Percentiles rank a stretch among this genome's conserved stretches.
Conservation (phyloP, 2,888 invertebrate genomes). For the Eledone cirrhosa region DNA sequence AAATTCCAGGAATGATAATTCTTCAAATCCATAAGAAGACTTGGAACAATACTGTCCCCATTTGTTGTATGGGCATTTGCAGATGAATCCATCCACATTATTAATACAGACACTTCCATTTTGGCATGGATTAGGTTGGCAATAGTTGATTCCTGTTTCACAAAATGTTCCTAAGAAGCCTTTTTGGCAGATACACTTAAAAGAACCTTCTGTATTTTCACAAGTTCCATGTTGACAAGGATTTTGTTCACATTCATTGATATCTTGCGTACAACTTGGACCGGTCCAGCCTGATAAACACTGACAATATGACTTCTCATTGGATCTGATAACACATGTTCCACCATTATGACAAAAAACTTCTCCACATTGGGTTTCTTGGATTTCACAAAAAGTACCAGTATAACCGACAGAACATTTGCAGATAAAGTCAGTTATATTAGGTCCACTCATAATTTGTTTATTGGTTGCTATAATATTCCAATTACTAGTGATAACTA, state of each 20-base stretch:
- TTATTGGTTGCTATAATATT: neutral
- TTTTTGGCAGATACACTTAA: conserved; percentile 51
- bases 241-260: conserved; percentile 78
- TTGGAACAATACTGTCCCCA: conserved; percentile 92
- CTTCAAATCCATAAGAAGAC: conserved; percentile 87
- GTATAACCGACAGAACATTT: conserved; percentile 89
- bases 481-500: conserved; percentile 40
- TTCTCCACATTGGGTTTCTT: conserved; percentile 86
- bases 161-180: conserved; percentile 57
- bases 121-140: conserved; percentile 51
- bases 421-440: conserved; percentile 78
- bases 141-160: conserved; percentile 46
- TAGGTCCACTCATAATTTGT: neutral
- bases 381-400: conserved; percentile 87
- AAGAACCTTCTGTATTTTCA: conserved; percentile 50
- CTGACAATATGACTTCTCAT: conserved; percentile 40
- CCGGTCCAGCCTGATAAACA: conserved; percentile 56
- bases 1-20: conserved; percentile 89
- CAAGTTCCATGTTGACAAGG: conserved; percentile 88
- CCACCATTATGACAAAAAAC: conserved; percentile 94
- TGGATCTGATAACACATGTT: conserved; percentile 71
- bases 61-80: conserved; percentile 82
- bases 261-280: conserved; percentile 48
- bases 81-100: conserved; percentile 75
- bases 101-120: conserved; percentile 53